Percentiles rank a stretch among this genome's conserved stretches.
Evolutionary conservation across 2,888 invertebrate species (phyloP).

Genomic region (Drosophila picticornis): DNA sequence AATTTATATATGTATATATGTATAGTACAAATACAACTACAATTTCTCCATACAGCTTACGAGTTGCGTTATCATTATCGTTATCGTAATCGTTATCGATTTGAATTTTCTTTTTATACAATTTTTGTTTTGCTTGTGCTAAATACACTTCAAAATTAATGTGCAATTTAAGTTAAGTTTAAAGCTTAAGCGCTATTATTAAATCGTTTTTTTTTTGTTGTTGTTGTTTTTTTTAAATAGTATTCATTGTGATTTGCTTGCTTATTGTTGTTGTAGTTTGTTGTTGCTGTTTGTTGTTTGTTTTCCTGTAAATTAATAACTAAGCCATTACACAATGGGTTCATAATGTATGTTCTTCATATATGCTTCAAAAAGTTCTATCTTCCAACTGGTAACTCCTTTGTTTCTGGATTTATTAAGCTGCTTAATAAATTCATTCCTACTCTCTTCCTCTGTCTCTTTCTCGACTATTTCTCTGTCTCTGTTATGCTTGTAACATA

Average conservation of each 20-base stretch:
- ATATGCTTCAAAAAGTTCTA: slow-evolving; percentile 65
- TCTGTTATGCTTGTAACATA: slow-evolving; percentile 42
- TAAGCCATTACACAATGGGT: slow-evolving; percentile 67
- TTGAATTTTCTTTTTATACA: slow-evolving; percentile 57
- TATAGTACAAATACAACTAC: slow-evolving; percentile 68
- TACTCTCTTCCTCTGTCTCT: slow-evolving; percentile 20
- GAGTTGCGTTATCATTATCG: slow-evolving; percentile 35
- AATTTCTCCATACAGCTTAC: slow-evolving; percentile 49
- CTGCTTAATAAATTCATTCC: slow-evolving; percentile 74
- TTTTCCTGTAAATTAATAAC: slow-evolving; percentile 68
- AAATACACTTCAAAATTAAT: slow-evolving; percentile 78
- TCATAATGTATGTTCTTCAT: slow-evolving; percentile 64
- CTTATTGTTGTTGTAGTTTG: slow-evolving; percentile 33
- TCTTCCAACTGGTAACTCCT: slow-evolving; percentile 51
- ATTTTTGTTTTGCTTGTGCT: slow-evolving; percentile 68
- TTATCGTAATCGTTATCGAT: slow-evolving; percentile 23
- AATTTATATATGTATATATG: slow-evolving; percentile 49
- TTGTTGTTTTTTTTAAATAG: slow-evolving; percentile 4
- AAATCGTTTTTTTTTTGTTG: slow-evolving; percentile 12
- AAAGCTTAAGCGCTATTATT: slow-evolving; percentile 61
- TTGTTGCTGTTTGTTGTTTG: slow-evolving; percentile 29
- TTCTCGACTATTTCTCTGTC: slow-evolving; percentile 27
- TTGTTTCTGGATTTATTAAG: slow-evolving; percentile 65
- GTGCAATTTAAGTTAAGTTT: slow-evolving; percentile 70
- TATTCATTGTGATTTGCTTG: slow-evolving; percentile 50